Percentiles rank a stretch among this genome's conserved stretches.
Evolutionary conservation across 2,113 vertebrate species (phyloP).

Genomic region (Raja brachyura): DNA sequence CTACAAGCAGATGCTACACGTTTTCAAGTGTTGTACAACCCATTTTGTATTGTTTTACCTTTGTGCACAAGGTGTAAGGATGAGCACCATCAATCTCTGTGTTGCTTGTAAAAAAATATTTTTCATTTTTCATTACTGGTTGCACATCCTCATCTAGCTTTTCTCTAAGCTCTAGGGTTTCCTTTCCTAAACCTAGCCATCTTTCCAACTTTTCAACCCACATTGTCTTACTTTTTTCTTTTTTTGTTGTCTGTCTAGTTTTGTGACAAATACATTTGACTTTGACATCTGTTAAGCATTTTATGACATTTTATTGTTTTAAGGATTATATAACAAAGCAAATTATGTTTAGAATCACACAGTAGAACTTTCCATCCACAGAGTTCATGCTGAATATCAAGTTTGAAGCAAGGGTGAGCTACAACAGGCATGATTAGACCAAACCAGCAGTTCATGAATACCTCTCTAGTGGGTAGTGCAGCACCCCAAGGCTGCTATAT

Average conservation of each 20-base stretch:
- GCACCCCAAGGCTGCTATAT: too few relatives aligned
- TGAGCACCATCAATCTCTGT: neutral
- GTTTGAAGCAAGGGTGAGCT: neutral
- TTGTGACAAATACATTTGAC: neutral
- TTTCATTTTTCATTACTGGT: neutral
- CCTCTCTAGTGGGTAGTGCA: too few relatives aligned
- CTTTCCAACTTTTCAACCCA: neutral
- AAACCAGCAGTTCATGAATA: neutral
- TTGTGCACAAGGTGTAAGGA: neutral
- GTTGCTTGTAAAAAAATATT: neutral
- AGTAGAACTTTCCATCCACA: too few relatives aligned
- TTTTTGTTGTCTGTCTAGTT: neutral
- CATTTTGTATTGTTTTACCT: too few relatives aligned
- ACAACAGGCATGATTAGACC: neutral
- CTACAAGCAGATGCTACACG: neutral
- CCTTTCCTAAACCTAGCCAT: neutral
- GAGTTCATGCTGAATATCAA: too few relatives aligned
- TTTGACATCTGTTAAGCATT: neutral
- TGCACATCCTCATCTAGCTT: neutral
- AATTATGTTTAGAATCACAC: neutral
- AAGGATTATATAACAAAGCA: neutral
- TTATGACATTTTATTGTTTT: neutral
- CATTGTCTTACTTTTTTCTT: neutral
- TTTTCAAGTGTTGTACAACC: neutral
- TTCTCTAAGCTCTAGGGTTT: neutral